phyloP scores from a whole-genome alignment of 2,113 vertebrate species.

The Sphyrna mokarran region DNA sequence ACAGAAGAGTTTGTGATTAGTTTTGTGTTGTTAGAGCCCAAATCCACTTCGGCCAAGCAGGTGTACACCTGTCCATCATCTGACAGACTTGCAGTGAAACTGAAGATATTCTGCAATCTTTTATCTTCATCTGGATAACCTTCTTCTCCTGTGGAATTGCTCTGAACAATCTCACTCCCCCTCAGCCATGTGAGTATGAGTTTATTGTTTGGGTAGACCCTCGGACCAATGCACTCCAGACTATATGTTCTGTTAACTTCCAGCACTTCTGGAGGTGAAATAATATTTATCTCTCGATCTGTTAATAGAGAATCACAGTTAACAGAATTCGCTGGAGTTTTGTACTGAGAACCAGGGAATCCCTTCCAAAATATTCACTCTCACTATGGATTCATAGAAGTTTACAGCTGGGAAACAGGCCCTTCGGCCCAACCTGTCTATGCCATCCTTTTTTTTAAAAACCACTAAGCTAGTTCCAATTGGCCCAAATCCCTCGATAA shows the following conservation, averaged over 20 bases:
- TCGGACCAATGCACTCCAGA: slow-evolving; percentile 13
- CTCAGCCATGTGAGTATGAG: slow-evolving; percentile 21
- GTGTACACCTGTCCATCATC: slow-evolving; percentile 25
- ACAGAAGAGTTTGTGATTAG: slow-evolving; percentile 5
- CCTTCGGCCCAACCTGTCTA: no score
- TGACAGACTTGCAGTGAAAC: background rate
- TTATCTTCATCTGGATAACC: background rate
- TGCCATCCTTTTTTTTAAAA: no score
- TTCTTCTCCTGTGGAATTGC: background rate
- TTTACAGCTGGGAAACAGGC: no score
- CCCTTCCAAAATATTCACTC: background rate
- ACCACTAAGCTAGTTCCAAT: no score
- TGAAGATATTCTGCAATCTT: background rate
- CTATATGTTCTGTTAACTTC: background rate
- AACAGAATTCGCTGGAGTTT: background rate
- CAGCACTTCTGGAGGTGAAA: background rate
- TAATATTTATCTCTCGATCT: slow-evolving; percentile 4
- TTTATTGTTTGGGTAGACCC: background rate
- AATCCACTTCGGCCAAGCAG: slow-evolving; percentile 1
- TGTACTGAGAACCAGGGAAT: background rate
- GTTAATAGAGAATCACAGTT: background rate
- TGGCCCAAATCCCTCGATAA: no score
- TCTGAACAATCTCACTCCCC: background rate
- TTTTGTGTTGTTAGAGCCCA: background rate
- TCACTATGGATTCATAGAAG: background rate